These are phyloP conservation scores for Isoperla grammatica DNA, from an alignment of 2,888 invertebrate genomes.

Conservation along the genomic window DNA sequence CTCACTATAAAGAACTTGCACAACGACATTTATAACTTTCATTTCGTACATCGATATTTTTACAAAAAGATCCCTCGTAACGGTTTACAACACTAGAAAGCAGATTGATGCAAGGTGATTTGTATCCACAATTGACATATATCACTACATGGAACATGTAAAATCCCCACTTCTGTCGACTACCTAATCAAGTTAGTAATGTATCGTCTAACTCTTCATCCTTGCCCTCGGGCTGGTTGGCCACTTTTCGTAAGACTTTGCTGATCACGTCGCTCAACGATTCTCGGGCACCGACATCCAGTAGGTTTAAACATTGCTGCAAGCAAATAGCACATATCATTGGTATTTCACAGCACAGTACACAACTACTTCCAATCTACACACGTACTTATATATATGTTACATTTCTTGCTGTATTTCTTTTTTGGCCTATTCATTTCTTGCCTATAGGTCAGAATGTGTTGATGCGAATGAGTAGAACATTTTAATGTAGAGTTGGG, in stretches of 20 bases:
- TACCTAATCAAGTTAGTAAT: slow-evolving; percentile 64
- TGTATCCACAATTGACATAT: not conserved
- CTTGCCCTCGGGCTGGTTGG: slow-evolving; percentile 71
- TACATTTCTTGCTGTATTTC: too few relatives aligned
- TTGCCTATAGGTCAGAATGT: too few relatives aligned
- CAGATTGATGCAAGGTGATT: not conserved
- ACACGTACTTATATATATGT: too few relatives aligned
- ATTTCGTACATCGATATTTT: not conserved
- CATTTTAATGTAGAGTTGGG: too few relatives aligned
- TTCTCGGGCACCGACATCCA: slow-evolving; percentile 86
- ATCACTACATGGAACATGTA: not conserved
- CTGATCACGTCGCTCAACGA: slow-evolving; percentile 83
- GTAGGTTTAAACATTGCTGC: slow-evolving; percentile 64
- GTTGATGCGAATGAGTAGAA: too few relatives aligned
- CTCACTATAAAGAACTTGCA: slow-evolving; percentile 18
- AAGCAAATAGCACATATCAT: too few relatives aligned
- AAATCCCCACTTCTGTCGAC: not conserved
- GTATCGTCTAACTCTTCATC: slow-evolving; percentile 93
- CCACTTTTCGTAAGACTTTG: slow-evolving; percentile 77
- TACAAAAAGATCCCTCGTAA: not conserved
- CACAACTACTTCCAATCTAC: too few relatives aligned
- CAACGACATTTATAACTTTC: slow-evolving; percentile 2
- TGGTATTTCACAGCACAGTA: too few relatives aligned
- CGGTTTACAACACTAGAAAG: not conserved
- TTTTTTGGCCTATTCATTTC: too few relatives aligned